A percentile compares a stretch with the other conserved stretches of the same genome.
Evolutionary conservation across 1,140 invertebrate genomes (phyloP).

Genomic region (Leguminivora glycinivorella): DNA sequence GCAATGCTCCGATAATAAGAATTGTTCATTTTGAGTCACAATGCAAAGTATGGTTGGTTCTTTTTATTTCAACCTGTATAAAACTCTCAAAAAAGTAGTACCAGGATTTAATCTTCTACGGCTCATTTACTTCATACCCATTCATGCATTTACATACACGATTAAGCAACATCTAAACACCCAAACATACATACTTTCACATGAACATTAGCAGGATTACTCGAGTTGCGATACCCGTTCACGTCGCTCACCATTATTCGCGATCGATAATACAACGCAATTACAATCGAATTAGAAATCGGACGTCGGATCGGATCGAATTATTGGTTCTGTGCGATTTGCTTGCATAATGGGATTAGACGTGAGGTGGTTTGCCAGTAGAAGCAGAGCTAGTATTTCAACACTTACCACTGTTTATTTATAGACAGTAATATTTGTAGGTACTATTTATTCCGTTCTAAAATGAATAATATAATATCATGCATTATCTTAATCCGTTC

Average conservation of each 20-base stretch:
- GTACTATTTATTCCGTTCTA: no score
- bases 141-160: not conserved
- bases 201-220: not conserved
- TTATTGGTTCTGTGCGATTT: slow-evolving; percentile 30
- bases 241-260: slow-evolving; percentile 31
- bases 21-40: no score
- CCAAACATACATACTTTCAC: not conserved
- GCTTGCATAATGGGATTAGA: slow-evolving; percentile 32
- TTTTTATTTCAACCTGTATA: no score
- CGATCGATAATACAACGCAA: slow-evolving; percentile 34
- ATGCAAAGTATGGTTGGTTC: no score
- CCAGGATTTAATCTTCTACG: no score
- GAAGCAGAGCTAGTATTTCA: not conserved
- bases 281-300: slow-evolving; percentile 38
- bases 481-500: no score
- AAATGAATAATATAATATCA: no score
- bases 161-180: not conserved
- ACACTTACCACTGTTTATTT: no score
- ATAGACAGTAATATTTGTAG: no score
- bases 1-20: no score
- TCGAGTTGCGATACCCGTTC: slow-evolving; percentile 22
- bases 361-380: not conserved
- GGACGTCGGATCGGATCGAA: slow-evolving; percentile 27
- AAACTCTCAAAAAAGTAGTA: no score
- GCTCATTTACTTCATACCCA: no score